These are phyloP conservation scores for Anabas testudineus DNA, from an alignment of 2,797 vertebrate genomes.

Conservation along the genomic window DNA sequence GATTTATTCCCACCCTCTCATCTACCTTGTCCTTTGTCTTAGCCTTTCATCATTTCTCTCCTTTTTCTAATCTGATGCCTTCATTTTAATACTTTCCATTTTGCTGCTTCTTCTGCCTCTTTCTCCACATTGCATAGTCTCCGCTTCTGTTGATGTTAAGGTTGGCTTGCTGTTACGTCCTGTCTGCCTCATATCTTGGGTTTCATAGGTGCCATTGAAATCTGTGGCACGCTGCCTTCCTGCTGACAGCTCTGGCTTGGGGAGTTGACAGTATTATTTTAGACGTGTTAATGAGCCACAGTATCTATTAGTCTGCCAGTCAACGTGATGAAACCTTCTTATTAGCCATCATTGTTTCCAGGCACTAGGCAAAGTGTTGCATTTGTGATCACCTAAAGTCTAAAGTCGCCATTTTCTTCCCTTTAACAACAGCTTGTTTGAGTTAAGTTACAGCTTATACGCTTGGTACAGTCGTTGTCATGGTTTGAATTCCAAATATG, in stretches of 20 bases:
- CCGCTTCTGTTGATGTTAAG: conserved; percentile 24
- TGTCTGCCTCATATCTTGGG: conserved; percentile 16
- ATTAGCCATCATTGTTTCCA: conserved; percentile 32
- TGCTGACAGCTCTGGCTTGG: conserved; percentile 50
- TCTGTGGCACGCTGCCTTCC: conserved; percentile 28
- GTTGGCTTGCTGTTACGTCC: conserved; percentile 18
- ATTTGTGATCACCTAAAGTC: conserved; percentile 23
- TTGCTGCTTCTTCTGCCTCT: too few species aligned
- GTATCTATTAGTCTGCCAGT: conserved; percentile 53
- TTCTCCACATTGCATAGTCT: conserved; percentile 14
- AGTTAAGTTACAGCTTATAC: neutral
- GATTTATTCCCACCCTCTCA: conserved; percentile 26
- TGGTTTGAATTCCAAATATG: conserved; percentile 18
- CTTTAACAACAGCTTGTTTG: conserved; percentile 5
- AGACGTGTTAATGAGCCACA: conserved; percentile 62
- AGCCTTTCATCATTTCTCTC: conserved; percentile 19
- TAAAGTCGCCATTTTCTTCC: neutral
- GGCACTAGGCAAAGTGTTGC: conserved; percentile 1
- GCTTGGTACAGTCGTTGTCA: neutral
- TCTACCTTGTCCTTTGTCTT: conserved; percentile 5
- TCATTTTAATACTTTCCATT: too few species aligned
- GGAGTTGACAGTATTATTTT: conserved; percentile 44
- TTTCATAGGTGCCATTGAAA: conserved; percentile 45
- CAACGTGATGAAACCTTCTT: conserved; percentile 50
- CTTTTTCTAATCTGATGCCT: conserved; percentile 13